A percentile compares a stretch with the other conserved stretches of the same genome.
Conservation (phyloP, 2,888 invertebrate species). For the Sicus ferrugineus region DNA sequence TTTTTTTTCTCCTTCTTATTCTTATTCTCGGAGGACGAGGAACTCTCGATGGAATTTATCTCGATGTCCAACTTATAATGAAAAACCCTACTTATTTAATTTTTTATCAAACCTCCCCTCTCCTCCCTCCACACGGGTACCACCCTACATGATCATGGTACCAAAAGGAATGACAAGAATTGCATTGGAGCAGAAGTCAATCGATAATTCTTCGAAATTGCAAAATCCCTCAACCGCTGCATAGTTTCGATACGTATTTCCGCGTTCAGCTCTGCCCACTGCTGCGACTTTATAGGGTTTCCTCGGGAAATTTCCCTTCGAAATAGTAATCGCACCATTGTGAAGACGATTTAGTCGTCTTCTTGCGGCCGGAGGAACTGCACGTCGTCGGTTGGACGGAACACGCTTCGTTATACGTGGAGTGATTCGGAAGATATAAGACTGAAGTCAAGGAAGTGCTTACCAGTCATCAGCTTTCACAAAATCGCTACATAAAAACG, state of each 20-base stretch:
- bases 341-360: slow-evolving; percentile 53
- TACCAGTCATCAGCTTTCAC: background rate
- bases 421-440: background rate
- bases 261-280: background rate
- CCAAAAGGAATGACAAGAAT: no score
- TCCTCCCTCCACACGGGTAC: no score
- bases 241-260: background rate
- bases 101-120: no score
- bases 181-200: no score
- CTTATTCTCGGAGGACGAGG: no score
- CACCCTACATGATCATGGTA: no score
- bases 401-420: background rate
- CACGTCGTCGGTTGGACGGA: slow-evolving; percentile 43
- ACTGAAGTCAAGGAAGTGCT: background rate
- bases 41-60: no score
- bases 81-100: no score
- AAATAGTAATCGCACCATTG: background rate
- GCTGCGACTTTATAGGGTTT: slow-evolving; percentile 33
- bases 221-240: background rate
- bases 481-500: background rate
- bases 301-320: slow-evolving; percentile 4
- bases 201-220: slow-evolving; percentile 16
- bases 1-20: no score
- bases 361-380: slow-evolving; percentile 53
- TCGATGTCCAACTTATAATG: no score